phyloP scores from a whole-genome alignment of 2,797 vertebrate species.

The Pagetopsis macropterus region DNA sequence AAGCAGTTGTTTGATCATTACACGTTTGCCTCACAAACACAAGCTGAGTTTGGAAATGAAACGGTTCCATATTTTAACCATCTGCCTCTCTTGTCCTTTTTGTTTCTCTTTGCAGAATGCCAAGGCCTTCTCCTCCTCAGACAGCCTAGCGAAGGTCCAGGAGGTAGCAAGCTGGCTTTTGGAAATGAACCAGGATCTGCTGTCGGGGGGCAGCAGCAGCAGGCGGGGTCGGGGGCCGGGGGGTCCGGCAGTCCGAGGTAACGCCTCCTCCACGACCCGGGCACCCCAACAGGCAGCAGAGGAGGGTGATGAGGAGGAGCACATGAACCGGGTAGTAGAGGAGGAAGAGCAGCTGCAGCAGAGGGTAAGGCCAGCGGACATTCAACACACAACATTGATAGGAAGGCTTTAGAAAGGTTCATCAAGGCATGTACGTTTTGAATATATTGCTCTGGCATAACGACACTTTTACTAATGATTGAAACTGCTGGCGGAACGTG shows the following conservation, averaged over 20 bases:
- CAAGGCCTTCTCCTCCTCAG: slow-evolving; percentile 97
- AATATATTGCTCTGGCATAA: no score
- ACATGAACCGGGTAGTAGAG: slow-evolving; percentile 86
- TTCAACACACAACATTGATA: not conserved
- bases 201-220: slow-evolving; percentile 99
- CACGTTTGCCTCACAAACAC: not conserved
- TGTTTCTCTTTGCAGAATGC: slow-evolving; percentile 88
- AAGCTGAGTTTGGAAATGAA: not conserved
- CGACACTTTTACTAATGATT: no score
- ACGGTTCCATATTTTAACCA: slow-evolving; percentile 15
- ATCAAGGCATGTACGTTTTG: no score
- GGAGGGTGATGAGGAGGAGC: slow-evolving; percentile 88
- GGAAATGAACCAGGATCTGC: slow-evolving; percentile 99
- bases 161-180: slow-evolving; percentile 99
- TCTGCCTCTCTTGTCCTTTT: slow-evolving; percentile 23
- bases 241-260: slow-evolving; percentile 93
- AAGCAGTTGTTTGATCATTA: not conserved
- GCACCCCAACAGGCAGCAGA: slow-evolving; percentile 94
- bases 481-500: no score
- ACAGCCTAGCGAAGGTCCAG: slow-evolving; percentile 99
- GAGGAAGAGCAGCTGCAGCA: slow-evolving; percentile 75
- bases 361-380: slow-evolving; percentile 57
- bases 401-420: no score
- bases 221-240: slow-evolving; percentile 93
- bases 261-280: slow-evolving; percentile 94